A percentile compares a stretch with the other conserved stretches of the same genome.
phyloP scores from a whole-genome alignment of 1,140 invertebrate genomes.

The Lepidurus couesii region DNA sequence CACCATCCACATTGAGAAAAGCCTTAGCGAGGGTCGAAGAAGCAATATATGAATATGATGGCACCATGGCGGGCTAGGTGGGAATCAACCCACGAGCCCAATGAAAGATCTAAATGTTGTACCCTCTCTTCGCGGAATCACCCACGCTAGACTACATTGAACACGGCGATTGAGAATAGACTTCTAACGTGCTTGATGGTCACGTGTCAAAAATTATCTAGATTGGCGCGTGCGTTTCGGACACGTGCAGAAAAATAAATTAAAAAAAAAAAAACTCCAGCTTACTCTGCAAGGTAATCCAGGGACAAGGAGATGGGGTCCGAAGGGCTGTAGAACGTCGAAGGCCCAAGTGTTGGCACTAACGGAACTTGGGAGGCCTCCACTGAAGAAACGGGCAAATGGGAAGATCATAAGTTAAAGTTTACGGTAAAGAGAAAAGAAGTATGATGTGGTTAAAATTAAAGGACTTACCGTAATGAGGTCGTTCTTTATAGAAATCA shows the following conservation, averaged over 20 bases:
- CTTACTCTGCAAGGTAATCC: conserved; percentile 29
- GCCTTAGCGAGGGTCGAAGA: too few relatives aligned
- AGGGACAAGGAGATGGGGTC: conserved; percentile 32
- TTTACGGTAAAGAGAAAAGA: not conserved
- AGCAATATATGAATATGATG: too few relatives aligned
- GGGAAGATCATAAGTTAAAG: not conserved
- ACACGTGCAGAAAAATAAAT: not conserved
- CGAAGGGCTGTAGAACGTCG: conserved; percentile 23
- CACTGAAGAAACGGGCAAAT: not conserved
- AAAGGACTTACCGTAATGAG: conserved; percentile 28
- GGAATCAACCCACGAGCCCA: too few relatives aligned
- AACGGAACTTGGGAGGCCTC: conserved; percentile 20
- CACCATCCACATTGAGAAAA: too few relatives aligned
- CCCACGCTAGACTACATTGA: too few relatives aligned
- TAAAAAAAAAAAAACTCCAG: not conserved
- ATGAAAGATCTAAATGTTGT: too few relatives aligned
- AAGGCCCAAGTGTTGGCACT: conserved; percentile 23
- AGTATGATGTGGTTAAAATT: not conserved
- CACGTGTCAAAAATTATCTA: too few relatives aligned
- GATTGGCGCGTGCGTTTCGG: not conserved
- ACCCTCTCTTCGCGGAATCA: too few relatives aligned
- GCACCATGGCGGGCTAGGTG: too few relatives aligned
- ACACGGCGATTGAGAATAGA: too few relatives aligned
- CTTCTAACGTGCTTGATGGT: too few relatives aligned
- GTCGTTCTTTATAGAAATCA: conserved; percentile 23